A percentile compares a stretch with the other conserved stretches of the same genome.
Conservation (phyloP, 2,888 invertebrate genomes). For the Ormyrus rosae region DNA sequence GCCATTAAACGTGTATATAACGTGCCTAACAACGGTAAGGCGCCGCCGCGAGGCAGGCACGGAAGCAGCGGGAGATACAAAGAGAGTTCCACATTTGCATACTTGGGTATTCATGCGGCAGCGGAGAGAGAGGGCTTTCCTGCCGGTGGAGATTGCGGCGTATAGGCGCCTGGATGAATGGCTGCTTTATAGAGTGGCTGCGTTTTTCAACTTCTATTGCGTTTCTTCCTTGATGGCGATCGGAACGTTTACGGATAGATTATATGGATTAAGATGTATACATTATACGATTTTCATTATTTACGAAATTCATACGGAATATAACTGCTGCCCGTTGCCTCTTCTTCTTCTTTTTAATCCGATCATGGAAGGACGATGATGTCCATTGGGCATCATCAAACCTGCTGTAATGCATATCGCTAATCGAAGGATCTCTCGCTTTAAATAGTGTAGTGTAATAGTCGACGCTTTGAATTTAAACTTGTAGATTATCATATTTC, state of each 20-base stretch:
- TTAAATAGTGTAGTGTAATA: constrained; percentile 66
- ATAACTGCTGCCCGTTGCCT: too few species aligned
- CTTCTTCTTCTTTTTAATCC: too few species aligned
- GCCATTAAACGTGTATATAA: constrained; percentile 49
- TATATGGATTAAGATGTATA: too few species aligned
- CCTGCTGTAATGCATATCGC: constrained; percentile 69
- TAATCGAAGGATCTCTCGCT: constrained; percentile 68
- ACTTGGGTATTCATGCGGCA: constrained; percentile 69
- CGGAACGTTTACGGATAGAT: too few species aligned
- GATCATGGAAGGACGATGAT: constrained; percentile 60
- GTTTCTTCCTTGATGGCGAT: too few species aligned
- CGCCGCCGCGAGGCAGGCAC: constrained; percentile 58
- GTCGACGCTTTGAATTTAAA: too few species aligned
- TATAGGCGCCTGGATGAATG: not conserved
- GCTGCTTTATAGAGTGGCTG: too few species aligned
- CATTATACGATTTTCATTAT: too few species aligned
- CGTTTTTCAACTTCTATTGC: too few species aligned
- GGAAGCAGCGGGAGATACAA: constrained; percentile 64
- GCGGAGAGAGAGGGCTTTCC: not conserved
- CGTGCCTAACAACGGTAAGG: constrained; percentile 16
- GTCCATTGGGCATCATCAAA: constrained; percentile 30
- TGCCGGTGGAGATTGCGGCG: constrained; percentile 1
- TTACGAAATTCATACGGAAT: too few species aligned
- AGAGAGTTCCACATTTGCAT: constrained; percentile 65
- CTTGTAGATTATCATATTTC: too few species aligned